These are phyloP conservation scores for Nyctibius bracteatus DNA, from an alignment of 2,113 vertebrate genomes.

Conservation along the genomic window DNA sequence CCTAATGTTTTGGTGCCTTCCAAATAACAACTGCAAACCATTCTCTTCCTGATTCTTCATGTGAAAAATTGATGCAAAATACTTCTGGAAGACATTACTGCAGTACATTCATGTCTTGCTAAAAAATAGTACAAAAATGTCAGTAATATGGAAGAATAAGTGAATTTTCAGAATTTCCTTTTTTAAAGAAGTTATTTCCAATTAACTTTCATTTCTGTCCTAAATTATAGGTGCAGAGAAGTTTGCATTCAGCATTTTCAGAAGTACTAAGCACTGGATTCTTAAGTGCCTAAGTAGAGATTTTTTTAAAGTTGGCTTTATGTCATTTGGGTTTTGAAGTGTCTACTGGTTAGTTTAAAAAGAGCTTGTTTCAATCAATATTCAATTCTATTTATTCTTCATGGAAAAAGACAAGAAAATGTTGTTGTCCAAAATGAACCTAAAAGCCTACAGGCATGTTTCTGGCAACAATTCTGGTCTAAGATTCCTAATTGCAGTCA, in stretches of 20 bases:
- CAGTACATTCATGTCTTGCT: not conserved
- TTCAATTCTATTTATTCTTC: not conserved
- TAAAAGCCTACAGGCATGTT: not conserved
- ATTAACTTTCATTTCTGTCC: not conserved
- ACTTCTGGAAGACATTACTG: not conserved
- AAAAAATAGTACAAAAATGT: not conserved
- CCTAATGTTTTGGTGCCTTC: not conserved
- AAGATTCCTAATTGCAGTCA: not conserved
- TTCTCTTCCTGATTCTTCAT: not conserved
- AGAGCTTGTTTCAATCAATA: not conserved
- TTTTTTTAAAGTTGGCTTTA: not conserved
- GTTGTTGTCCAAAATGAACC: not conserved
- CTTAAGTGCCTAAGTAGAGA: not conserved
- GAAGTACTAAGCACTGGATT: not conserved
- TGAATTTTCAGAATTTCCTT: not conserved
- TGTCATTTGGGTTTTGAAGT: not conserved
- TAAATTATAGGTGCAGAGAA: not conserved
- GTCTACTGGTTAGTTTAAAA: not conserved
- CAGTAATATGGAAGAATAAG: not conserved
- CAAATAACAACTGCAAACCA: not conserved
- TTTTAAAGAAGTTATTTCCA: not conserved
- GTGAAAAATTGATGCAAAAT: not conserved
- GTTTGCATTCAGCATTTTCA: not conserved
- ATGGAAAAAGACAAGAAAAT: not conserved
- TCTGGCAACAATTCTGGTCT: not conserved